Conservation (phyloP, 1,140 invertebrate genomes). For the Lepidurus packardi region DNA sequence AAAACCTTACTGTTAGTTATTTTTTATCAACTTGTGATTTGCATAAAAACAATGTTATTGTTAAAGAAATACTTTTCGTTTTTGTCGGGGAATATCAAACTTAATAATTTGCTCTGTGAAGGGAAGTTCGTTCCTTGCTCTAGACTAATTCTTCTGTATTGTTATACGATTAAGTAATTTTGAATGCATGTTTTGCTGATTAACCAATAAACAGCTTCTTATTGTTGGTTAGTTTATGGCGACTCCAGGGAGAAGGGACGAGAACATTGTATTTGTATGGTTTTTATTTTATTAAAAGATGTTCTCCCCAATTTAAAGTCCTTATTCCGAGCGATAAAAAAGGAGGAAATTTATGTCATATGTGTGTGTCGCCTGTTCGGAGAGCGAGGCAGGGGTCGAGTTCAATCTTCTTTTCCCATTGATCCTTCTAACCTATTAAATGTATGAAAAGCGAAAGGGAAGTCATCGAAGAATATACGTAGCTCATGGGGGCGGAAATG, state of each 20-base stretch:
- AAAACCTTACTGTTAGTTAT: too few species aligned
- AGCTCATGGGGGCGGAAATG: conserved; percentile 16
- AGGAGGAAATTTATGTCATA: background rate
- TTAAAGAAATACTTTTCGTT: too few species aligned
- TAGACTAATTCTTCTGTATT: background rate
- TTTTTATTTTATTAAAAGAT: background rate
- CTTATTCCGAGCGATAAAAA: background rate
- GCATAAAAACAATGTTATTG: too few species aligned
- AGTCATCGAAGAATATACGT: background rate
- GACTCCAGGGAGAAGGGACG: background rate
- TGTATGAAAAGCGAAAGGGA: conserved; percentile 2
- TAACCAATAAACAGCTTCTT: background rate
- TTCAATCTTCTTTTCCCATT: background rate
- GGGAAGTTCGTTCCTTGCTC: background rate
- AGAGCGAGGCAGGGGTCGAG: background rate
- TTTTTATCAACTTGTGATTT: too few species aligned
- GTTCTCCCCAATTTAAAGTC: background rate
- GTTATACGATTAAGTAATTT: background rate
- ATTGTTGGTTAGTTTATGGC: background rate
- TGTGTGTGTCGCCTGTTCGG: background rate
- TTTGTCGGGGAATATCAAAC: too few species aligned
- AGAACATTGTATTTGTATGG: background rate
- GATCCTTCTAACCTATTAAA: background rate
- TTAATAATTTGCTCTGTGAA: too few species aligned
- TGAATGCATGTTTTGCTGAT: background rate